Conservation (phyloP, 2,888 invertebrate genomes). For the Pardosa pseudoannulata region DNA sequence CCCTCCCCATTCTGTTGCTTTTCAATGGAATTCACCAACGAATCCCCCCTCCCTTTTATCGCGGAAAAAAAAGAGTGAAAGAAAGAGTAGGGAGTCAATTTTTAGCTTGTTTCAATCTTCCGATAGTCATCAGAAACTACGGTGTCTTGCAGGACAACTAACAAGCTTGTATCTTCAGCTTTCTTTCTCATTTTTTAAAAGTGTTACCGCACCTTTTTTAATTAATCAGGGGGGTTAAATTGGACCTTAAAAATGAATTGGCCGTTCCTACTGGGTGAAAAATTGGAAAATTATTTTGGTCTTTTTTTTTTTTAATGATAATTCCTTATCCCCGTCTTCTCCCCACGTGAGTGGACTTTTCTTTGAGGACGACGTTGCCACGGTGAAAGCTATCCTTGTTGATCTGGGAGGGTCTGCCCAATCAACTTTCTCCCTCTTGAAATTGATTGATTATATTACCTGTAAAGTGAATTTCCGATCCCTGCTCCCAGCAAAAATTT, state of each 20-base stretch:
- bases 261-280: slow-evolving; percentile 53
- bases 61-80: background rate
- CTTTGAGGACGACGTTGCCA: background rate
- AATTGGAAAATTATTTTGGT: slow-evolving; percentile 23
- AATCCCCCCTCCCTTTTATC: too few species aligned
- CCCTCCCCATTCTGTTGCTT: background rate
- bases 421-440: background rate
- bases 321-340: too few species aligned
- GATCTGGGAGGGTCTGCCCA: background rate
- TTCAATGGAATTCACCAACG: too few species aligned
- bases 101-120: slow-evolving; percentile 7
- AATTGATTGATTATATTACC: background rate
- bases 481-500: too few species aligned
- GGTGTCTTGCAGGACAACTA: slow-evolving; percentile 7
- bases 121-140: slow-evolving; percentile 28
- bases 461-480: background rate
- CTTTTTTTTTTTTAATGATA: background rate
- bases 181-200: too few species aligned
- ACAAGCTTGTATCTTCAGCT: slow-evolving; percentile 63
- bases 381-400: background rate
- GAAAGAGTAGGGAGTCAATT: background rate
- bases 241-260: slow-evolving; percentile 54
- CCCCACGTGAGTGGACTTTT: background rate
- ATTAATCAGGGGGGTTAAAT: slow-evolving; percentile 67
- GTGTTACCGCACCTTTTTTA: slow-evolving; percentile 69